Conservation (phyloP, 2,888 invertebrate species). For the Heliconius erato region DNA sequence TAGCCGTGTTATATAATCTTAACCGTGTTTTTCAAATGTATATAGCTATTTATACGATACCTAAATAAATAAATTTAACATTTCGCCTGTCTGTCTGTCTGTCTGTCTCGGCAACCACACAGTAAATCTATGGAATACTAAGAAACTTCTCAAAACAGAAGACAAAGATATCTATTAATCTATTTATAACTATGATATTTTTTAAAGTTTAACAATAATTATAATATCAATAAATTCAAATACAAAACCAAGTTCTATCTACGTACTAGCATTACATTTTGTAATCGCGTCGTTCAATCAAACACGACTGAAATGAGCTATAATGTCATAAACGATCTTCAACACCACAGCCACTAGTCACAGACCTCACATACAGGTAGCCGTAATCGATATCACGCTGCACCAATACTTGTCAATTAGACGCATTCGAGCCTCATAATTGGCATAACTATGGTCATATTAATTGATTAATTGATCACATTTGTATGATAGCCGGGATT, state of each 20-base stretch:
- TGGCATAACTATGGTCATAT: slow-evolving; percentile 38
- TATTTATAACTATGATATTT: no score
- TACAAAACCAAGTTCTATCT: not conserved
- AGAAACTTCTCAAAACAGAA: no score
- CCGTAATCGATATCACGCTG: slow-evolving; percentile 39
- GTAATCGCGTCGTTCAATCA: not conserved
- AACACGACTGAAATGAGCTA: not conserved
- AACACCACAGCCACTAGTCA: not conserved
- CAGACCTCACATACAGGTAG: slow-evolving; percentile 15
- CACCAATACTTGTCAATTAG: slow-evolving; percentile 46
- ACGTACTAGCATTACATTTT: not conserved
- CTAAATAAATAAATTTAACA: no score
- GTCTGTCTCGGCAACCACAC: no score
- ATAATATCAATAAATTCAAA: not conserved
- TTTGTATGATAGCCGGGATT: slow-evolving; percentile 2
- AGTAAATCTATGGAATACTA: no score
- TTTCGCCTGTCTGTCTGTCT: no score
- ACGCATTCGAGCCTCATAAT: slow-evolving; percentile 34
- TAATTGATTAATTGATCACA: slow-evolving; percentile 41
- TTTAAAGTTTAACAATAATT: no score
- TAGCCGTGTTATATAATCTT: no score
- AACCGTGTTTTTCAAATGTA: no score
- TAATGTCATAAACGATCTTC: not conserved
- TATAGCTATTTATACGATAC: no score
- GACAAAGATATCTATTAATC: no score